Conservation (phyloP, 2,113 vertebrate genomes). For the Oxyruncus cristatus region DNA sequence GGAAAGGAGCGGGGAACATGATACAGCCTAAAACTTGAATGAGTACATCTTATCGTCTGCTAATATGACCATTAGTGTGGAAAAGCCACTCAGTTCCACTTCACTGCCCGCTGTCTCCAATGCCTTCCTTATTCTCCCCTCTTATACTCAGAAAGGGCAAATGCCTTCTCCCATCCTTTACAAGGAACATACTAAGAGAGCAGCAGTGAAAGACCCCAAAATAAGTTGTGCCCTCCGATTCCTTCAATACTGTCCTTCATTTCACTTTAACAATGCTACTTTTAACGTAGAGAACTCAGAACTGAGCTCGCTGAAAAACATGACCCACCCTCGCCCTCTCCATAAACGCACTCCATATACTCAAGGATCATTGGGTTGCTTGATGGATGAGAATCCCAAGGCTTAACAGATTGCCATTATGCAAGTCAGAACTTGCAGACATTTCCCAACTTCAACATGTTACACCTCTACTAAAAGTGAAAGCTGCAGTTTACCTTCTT, state of each 20-base stretch:
- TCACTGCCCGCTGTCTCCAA: neutral
- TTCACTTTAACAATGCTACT: neutral
- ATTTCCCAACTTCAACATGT: neutral
- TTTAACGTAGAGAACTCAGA: accelerated
- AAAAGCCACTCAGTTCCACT: neutral
- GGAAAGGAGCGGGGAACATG: neutral
- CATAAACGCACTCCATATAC: neutral
- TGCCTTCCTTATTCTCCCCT: neutral
- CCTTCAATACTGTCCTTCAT: neutral
- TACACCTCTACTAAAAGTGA: neutral
- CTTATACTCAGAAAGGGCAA: neutral
- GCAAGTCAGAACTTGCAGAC: neutral
- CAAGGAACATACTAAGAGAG: neutral
- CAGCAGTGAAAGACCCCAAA: neutral
- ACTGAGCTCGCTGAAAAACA: neutral
- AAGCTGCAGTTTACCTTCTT: neutral
- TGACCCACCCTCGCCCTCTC: neutral
- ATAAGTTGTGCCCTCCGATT: neutral
- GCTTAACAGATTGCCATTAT: neutral
- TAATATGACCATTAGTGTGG: neutral
- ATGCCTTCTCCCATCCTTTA: neutral
- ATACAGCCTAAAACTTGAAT: neutral
- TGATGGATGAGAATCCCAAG: neutral
- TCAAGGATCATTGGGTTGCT: neutral
- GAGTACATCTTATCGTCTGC: neutral